Evolutionary conservation across 2,888 invertebrate genomes (phyloP).

Genomic region (Labia minor): DNA sequence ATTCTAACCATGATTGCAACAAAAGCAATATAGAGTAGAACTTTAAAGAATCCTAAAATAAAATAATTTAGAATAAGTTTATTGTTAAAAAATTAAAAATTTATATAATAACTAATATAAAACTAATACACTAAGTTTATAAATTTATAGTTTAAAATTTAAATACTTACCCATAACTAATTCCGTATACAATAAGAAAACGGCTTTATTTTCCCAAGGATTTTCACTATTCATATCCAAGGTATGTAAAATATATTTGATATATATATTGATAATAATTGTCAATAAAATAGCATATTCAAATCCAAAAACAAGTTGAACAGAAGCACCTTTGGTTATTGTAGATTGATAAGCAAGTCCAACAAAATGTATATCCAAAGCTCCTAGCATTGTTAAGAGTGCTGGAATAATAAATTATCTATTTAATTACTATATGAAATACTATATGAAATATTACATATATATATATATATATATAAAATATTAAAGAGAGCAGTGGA

Average conservation of each 20-base stretch:
- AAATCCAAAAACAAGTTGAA: conserved; percentile 97
- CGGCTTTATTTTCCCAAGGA: conserved; percentile 99
- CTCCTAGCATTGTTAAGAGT: conserved; percentile 66
- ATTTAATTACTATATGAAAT: background rate
- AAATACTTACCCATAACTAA: conserved; percentile 67
- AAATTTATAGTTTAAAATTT: background rate
- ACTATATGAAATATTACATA: conserved; percentile 13
- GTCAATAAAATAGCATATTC: conserved; percentile 96
- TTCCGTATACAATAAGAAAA: conserved; percentile 92
- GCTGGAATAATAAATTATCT: conserved; percentile 33
- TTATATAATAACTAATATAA: background rate
- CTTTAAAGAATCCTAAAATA: conserved; percentile 48
- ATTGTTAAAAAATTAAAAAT: background rate
- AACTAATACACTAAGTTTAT: background rate
- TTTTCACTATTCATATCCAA: conserved; percentile 85
- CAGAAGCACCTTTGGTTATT: conserved; percentile 84
- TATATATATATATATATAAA: background rate
- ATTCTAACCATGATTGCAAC: conserved; percentile 93
- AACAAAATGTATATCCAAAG: conserved; percentile 79
- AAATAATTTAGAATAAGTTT: conserved; percentile 23
- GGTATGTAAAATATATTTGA: conserved; percentile 82
- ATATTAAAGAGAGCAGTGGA: no score
- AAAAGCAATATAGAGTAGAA: conserved; percentile 79
- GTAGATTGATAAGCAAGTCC: conserved; percentile 90
- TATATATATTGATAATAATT: conserved; percentile 80